Conservation (phyloP, 2,797 vertebrate genomes). For the Trichosurus vulpecula region DNA sequence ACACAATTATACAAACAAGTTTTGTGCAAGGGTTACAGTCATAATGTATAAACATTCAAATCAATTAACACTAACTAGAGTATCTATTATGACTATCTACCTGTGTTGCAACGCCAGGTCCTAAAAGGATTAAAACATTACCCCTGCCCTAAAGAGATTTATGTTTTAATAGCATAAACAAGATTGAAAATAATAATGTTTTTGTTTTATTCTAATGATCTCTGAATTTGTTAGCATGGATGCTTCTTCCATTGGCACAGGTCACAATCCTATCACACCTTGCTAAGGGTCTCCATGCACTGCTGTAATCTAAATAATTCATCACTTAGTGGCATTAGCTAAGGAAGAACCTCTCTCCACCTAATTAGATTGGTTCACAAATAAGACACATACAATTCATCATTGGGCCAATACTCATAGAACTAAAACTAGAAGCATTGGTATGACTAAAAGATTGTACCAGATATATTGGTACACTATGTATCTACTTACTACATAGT, state of each 20-base stretch:
- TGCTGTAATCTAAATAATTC: neutral
- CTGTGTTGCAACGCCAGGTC: neutral
- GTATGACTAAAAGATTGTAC: neutral
- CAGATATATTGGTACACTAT: neutral
- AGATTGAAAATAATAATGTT: neutral
- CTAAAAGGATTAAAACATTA: neutral
- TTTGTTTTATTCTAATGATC: neutral
- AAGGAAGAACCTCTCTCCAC: neutral
- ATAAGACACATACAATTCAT: neutral
- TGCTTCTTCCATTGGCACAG: neutral
- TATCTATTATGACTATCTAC: neutral
- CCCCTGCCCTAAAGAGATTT: neutral
- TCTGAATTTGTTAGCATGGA: neutral
- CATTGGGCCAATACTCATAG: neutral
- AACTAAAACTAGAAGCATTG: neutral
- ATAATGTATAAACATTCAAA: neutral
- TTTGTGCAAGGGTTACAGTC: neutral
- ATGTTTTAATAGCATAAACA: neutral
- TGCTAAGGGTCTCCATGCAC: neutral
- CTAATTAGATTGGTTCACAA: neutral
- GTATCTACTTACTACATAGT: neutral
- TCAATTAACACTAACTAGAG: neutral
- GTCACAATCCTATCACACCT: neutral
- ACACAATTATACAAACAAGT: neutral
- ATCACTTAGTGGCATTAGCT: neutral